Percentiles rank a stretch among this genome's conserved stretches.
These are phyloP conservation scores for Aphrocallistes beatrix DNA, from an alignment of 37 sponge, comb jelly and placozoan genomes.

Conservation along the genomic window DNA sequence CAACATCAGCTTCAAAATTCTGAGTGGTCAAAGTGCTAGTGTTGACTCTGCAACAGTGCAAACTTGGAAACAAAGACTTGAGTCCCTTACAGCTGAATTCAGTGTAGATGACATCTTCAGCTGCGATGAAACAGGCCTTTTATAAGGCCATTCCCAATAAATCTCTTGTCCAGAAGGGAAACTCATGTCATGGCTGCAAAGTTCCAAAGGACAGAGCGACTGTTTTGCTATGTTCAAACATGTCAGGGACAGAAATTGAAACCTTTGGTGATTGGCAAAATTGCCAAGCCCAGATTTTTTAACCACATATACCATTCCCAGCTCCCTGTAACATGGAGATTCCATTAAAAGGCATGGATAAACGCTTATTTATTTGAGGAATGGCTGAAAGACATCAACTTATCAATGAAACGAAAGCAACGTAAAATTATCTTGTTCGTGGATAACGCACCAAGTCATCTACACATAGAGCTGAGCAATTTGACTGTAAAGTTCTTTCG, in stretches of 20 bases:
- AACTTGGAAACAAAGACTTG: slow-evolving; percentile 2
- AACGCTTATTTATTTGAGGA: background rate
- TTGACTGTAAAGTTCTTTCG: background rate
- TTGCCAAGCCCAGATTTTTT: background rate
- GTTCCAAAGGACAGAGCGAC: background rate
- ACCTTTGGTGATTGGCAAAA: background rate
- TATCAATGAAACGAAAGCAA: background rate
- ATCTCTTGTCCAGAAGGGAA: background rate
- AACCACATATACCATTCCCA: background rate
- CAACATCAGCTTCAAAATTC: background rate
- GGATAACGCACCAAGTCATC: background rate
- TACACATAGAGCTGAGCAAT: background rate
- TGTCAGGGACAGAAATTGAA: background rate
- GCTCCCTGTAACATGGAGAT: background rate
- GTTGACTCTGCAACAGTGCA: background rate
- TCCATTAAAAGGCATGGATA: background rate
- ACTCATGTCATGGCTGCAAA: background rate
- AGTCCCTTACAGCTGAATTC: background rate
- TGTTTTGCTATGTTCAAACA: background rate
- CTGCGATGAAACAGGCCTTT: background rate
- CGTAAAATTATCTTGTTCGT: background rate
- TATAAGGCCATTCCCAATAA: background rate
- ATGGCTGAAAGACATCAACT: background rate
- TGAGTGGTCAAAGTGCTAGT: background rate
- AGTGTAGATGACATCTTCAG: background rate